Conservation (phyloP, 2,888 invertebrate genomes). For the Philopedon plagiatum region DNA sequence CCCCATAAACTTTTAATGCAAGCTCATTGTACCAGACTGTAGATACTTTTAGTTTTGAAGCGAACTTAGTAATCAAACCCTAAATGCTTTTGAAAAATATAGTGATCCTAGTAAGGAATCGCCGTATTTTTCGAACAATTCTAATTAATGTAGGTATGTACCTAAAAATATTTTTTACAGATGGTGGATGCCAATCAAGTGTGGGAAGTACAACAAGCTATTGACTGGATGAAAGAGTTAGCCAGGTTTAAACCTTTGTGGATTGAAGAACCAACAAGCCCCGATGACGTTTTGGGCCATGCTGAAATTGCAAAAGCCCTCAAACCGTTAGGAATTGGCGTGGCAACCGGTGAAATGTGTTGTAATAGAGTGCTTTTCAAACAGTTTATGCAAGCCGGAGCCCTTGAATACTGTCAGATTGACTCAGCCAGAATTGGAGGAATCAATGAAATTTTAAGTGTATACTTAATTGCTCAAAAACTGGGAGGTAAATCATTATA, state of each 20-base stretch:
- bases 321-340: constrained; percentile 82
- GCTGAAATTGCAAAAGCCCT: constrained; percentile 82
- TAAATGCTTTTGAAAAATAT: too few species aligned
- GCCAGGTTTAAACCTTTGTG: constrained; percentile 83
- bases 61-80: too few species aligned
- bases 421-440: constrained; percentile 92
- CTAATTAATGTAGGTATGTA: too few species aligned
- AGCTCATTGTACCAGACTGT: too few species aligned
- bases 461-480: constrained; percentile 92
- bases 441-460: constrained; percentile 88
- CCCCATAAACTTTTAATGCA: too few species aligned
- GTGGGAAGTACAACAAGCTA: constrained; percentile 89
- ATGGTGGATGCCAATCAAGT: constrained; percentile 93
- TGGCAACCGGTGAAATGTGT: constrained; percentile 95
- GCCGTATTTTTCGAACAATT: too few species aligned
- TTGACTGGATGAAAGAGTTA: constrained; percentile 87
- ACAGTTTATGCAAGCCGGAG: constrained; percentile 86
- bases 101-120: too few species aligned
- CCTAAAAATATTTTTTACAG: too few species aligned
- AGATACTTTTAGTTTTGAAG: too few species aligned
- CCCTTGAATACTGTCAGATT: constrained; percentile 90
- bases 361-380: constrained; percentile 94
- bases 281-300: constrained; percentile 93
- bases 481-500: constrained; percentile 75
- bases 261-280: constrained; percentile 96